Base-by-base conservation (phyloP, 1,140 invertebrate genomes). In the Heliothis virescens region DNA sequence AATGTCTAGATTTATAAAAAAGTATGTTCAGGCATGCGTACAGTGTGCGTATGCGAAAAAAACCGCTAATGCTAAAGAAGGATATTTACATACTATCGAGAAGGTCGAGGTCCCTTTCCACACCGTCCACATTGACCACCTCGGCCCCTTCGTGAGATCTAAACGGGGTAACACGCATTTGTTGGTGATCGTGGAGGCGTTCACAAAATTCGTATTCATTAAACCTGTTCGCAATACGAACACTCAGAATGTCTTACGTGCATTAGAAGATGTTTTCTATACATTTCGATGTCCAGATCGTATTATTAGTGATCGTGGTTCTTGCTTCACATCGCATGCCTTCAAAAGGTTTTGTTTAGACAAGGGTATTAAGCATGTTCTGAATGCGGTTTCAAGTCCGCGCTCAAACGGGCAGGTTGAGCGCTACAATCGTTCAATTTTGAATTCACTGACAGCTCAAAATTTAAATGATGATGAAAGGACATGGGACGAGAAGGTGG, bases 341-440 rank as follows among this genome's bases (percentile, higher is more conserved):
- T 62, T 62, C 26, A 62, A 18, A 12, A 62, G 83, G n/a, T 88
- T 87, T 75, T 55, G 59, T 29, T 7, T 69, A 18, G 62, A 77
- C 53, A 67, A 55, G 0, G 72, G 82, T 3, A 80, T 88, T n/a
- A 79, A 83, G 62, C 88, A 89, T 73, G 16, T 26, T 34, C 41
- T 72, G 16, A 87, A 84, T 48, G 86, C 86, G 0, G 82, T 89
- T n/a, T 82, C 86, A 5, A 75, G 81, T 1, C 89, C 89, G 10
- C 71, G 89, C 9, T 50, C 67, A 26, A 71, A 71, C 16, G 67
- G 67, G 26, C 67, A 71, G n/a, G 67, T 71, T 3, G 67, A 71
- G n/a, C 12, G 67, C 1, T 18, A 26, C 9, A 71, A 71, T 16
- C n/a, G 67, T 1, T 53, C 67, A 3, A 16, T 72, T 21, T 5